phyloP scores from a whole-genome alignment of 2,888 invertebrate species.

The Eristalis arbustorum region DNA sequence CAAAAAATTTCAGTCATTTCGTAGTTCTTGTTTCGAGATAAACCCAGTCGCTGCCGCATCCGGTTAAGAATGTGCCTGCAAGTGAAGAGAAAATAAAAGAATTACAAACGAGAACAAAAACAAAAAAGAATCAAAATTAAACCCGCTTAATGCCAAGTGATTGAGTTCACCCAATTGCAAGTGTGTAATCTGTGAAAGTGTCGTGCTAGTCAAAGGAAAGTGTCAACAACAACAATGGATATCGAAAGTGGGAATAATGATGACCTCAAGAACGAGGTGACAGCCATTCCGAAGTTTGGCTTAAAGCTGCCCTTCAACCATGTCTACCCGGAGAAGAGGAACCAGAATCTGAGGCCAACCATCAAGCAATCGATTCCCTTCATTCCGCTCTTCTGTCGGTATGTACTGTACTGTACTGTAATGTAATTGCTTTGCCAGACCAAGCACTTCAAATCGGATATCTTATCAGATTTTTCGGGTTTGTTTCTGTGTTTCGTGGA shows the following conservation, averaged over 20 bases:
- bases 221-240: constrained; percentile 72
- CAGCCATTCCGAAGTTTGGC: constrained; percentile 84
- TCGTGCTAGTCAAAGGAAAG: constrained; percentile 33
- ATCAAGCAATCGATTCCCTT: constrained; percentile 86
- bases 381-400: constrained; percentile 88
- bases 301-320: constrained; percentile 88
- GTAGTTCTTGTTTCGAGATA: constrained; percentile 24
- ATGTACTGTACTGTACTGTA: no score
- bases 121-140: not conserved
- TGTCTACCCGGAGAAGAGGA: constrained; percentile 87
- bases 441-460: not conserved
- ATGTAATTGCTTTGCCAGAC: not conserved
- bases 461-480: constrained; percentile 6
- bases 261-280: constrained; percentile 75
- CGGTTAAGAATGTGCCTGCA: constrained; percentile 22
- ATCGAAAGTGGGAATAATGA: constrained; percentile 77
- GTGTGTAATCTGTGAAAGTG: not conserved
- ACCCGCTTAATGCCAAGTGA: not conserved
- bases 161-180: not conserved
- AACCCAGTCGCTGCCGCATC: not conserved
- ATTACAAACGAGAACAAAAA: not conserved
- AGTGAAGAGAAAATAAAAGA: constrained; percentile 17
- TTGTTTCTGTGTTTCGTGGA: no score
- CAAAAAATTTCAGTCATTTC: constrained; percentile 50
- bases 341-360: constrained; percentile 84